These are phyloP conservation scores for Mamestra configurata DNA, from an alignment of 1,140 invertebrate species.

Conservation along the genomic window DNA sequence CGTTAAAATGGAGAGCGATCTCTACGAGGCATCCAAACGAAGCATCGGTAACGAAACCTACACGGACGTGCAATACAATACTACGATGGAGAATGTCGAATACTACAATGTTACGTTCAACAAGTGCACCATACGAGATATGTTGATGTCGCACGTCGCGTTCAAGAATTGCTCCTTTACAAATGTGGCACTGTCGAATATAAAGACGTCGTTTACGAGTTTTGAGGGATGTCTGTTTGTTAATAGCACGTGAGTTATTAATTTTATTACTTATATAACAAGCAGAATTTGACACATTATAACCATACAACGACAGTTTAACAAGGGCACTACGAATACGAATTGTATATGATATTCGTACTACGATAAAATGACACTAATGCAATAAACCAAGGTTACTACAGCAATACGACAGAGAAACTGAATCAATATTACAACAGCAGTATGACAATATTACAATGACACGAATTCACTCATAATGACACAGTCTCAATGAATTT, in stretches of 20 bases:
- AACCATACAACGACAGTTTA: no score
- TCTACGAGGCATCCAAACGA: constrained; percentile 70
- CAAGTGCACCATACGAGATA: constrained; percentile 82
- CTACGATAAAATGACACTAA: no score
- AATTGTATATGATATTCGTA: no score
- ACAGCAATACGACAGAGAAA: no score
- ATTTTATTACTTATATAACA: no score
- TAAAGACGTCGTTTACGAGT: constrained; percentile 82
- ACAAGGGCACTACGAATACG: no score
- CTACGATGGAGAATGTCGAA: constrained; percentile 78
- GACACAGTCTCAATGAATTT: no score
- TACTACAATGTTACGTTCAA: constrained; percentile 80
- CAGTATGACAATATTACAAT: no score
- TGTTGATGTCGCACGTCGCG: constrained; percentile 84
- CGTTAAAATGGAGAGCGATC: constrained; percentile 68
- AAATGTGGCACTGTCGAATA: constrained; percentile 82
- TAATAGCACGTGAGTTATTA: constrained; percentile 86
- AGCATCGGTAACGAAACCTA: constrained; percentile 62
- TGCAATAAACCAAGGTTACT: no score
- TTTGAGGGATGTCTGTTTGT: constrained; percentile 80
- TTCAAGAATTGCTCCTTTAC: constrained; percentile 85
- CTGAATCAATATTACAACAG: no score
- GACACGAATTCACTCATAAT: no score
- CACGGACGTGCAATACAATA: constrained; percentile 73
- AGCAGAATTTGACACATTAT: no score